A percentile compares a stretch with the other conserved stretches of the same genome.
Evolutionary conservation across 2,113 vertebrate species (phyloP).

Genomic region (Pseudopipra pipra): DNA sequence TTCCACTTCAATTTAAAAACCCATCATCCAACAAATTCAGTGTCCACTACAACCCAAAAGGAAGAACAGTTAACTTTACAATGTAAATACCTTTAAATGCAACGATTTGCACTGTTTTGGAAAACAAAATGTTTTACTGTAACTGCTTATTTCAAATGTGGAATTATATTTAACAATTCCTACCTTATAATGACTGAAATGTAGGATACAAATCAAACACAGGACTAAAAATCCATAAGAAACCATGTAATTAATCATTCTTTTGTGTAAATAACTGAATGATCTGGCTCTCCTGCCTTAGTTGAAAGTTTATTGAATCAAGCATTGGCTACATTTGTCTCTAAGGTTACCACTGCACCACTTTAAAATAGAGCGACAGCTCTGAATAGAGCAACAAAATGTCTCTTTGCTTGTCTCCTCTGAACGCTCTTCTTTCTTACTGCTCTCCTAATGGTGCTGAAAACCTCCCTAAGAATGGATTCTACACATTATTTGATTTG

Average conservation of each 20-base stretch:
- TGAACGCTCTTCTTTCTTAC: background rate
- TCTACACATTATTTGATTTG: background rate
- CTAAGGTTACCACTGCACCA: background rate
- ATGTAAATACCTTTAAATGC: background rate
- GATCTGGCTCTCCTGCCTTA: background rate
- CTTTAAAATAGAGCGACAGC: background rate
- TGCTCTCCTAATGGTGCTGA: background rate
- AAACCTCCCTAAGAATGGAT: background rate
- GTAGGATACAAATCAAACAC: background rate
- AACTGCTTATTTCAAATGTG: background rate
- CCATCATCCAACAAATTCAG: background rate
- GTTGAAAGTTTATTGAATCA: background rate
- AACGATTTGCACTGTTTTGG: background rate
- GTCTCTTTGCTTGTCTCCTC: background rate
- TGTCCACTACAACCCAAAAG: background rate
- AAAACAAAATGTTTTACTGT: background rate
- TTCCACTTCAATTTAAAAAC: background rate
- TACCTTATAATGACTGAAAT: background rate
- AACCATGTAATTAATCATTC: background rate
- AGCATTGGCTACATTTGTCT: background rate
- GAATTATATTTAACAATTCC: background rate
- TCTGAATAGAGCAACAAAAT: background rate
- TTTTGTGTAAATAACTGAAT: background rate
- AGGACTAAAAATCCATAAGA: background rate
- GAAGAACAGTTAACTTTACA: background rate